Base-by-base conservation (phyloP, 2,888 invertebrate species). In the Lordiphosa andalusiaca region DNA sequence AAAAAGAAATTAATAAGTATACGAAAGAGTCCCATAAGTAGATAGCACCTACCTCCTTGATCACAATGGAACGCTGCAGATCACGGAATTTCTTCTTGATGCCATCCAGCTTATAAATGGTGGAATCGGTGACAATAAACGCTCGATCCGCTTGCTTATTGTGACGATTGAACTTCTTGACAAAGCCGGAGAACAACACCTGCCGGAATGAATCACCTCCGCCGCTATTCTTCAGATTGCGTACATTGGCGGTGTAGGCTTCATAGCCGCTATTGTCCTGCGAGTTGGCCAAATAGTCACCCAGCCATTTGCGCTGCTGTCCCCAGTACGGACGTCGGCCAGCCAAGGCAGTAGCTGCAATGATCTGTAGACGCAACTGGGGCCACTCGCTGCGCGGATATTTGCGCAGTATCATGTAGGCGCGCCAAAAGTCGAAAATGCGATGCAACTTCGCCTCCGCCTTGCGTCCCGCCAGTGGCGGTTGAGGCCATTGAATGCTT, bases 61-160 rank as follows among this genome's bases (percentile, higher is more conserved):
- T 93, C 4, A 93, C 92, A 73, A 95, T 94, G n/a, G 95, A 95
- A 74, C 95, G 94, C 88, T 94, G 95, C 92, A 98, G 93, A 42
- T 94, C 93, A 85, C 95, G 96, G 90, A 97, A 98, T 84, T 95
- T 97, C 75, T 93, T 90, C 90, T 89, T 90, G 16, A 87, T 85
- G 2, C 93, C 92, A 83, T 98, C 97, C 75, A 98, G 90, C 88
- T 98, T 98, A 90, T 94, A 97, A 71, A 98, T 92, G 33, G 92
- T 93, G 19, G 92, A 91, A 72, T 97, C 97, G 0, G 98, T 97
- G 65, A 98, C 91, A 30, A 97, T 91, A 67, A 98, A 90, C n/a
- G 95, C 96, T 54, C 98, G 92, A 88, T 97, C 96, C 0, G 97
- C 95, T 86, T 93, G 92, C 89, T 95, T 95, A 90, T 94, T 94